phyloP scores from a whole-genome alignment of 2,797 vertebrate species.

The Sebastiscus albofasciatus region DNA sequence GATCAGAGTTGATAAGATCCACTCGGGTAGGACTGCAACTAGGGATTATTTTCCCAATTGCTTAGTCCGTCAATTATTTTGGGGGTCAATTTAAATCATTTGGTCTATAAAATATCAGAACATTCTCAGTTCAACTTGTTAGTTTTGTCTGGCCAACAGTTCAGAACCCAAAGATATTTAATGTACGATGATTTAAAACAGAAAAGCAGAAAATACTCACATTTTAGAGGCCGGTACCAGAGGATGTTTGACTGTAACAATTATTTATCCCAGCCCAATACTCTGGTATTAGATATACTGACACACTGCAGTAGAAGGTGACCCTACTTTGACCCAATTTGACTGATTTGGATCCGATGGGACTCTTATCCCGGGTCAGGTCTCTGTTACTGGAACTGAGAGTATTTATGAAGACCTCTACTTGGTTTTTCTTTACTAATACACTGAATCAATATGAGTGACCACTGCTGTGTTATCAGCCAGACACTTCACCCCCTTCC shows the following conservation, averaged over 20 bases:
- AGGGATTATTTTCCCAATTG: no score
- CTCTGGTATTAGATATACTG: not conserved
- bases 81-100: not conserved
- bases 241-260: not conserved
- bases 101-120: not conserved
- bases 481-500: not conserved
- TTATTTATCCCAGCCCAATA: not conserved
- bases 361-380: not conserved
- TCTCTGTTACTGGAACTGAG: not conserved
- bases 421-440: not conserved
- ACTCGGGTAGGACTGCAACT: not conserved
- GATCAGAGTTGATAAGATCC: not conserved
- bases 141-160: not conserved
- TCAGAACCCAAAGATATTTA: not conserved
- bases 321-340: not conserved
- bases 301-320: not conserved
- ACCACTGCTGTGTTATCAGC: conserved; percentile 3
- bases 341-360: not conserved
- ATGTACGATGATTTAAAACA: not conserved
- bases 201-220: not conserved
- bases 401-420: not conserved
- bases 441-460: not conserved
- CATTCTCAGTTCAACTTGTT: no score
- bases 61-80: no score
- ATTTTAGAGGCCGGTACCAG: not conserved